phyloP scores from a whole-genome alignment of 2,888 invertebrate genomes.

The Lepeophtheirus nordmannii region DNA sequence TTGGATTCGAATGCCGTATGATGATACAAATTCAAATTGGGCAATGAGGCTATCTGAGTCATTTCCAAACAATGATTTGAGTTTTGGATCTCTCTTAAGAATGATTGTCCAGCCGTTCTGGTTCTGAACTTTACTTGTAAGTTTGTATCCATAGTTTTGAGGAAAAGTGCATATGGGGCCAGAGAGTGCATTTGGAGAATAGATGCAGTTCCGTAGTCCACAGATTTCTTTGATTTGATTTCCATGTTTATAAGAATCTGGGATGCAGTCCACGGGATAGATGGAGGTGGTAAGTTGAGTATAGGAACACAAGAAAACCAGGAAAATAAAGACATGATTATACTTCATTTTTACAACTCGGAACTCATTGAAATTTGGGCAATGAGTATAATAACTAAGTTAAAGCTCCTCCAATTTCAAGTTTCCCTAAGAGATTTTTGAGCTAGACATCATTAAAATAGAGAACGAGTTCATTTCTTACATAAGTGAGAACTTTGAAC shows the following conservation, averaged over 20 bases:
- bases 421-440: too few relatives aligned
- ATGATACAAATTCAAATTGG: not conserved
- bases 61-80: conserved; percentile 1
- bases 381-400: too few relatives aligned
- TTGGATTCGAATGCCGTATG: conserved; percentile 19
- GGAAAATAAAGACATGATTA: too few relatives aligned
- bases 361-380: too few relatives aligned
- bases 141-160: conserved; percentile 10
- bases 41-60: conserved; percentile 4
- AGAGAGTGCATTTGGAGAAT: not conserved
- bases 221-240: not conserved
- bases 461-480: too few relatives aligned
- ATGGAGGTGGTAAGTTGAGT: not conserved
- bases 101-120: not conserved
- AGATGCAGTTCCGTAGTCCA: not conserved
- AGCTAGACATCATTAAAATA: too few relatives aligned
- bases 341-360: too few relatives aligned
- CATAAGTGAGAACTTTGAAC: too few relatives aligned
- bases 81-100: not conserved
- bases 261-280: not conserved
- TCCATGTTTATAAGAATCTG: not conserved
- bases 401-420: too few relatives aligned
- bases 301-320: too few relatives aligned
- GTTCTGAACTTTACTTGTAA: not conserved
- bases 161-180: conserved; percentile 4